Evolutionary conservation across 2,797 vertebrate species (phyloP).

Genomic region (Pempheris klunzingeri): DNA sequence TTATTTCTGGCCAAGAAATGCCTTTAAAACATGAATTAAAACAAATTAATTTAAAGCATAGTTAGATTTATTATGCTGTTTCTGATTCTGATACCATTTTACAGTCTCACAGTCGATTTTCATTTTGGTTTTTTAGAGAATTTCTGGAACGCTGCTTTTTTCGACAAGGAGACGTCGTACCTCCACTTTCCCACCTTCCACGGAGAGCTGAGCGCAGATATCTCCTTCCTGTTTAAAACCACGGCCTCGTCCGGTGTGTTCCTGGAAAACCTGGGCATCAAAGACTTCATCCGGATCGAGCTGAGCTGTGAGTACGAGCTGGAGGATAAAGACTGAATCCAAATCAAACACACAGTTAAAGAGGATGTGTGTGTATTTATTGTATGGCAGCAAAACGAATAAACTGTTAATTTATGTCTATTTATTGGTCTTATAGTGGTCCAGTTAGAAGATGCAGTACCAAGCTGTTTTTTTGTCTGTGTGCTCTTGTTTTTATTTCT

Average conservation of each 20-base stretch:
- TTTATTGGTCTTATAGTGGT: neutral
- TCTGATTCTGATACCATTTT: neutral
- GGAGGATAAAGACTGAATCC: neutral
- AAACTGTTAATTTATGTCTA: neutral
- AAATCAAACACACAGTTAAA: neutral
- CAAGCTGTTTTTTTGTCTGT: too few species aligned
- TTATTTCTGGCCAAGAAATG: neutral
- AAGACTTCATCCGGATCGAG: constrained; percentile 92
- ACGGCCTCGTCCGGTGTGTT: constrained; percentile 88
- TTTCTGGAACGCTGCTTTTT: constrained; percentile 95
- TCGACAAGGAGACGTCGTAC: constrained; percentile 92
- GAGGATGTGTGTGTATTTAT: neutral
- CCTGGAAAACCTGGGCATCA: constrained; percentile 92
- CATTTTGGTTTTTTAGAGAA: constrained; percentile 71
- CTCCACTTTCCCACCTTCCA: constrained; percentile 93
- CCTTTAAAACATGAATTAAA: neutral
- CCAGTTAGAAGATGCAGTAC: neutral
- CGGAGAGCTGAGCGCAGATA: constrained; percentile 89
- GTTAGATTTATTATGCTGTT: neutral
- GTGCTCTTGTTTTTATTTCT: too few species aligned
- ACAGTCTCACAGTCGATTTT: neutral
- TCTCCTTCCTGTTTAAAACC: constrained; percentile 96
- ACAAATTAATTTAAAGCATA: too few species aligned
- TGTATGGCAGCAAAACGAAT: neutral
- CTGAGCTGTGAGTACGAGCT: constrained; percentile 89